A percentile compares a stretch with the other conserved stretches of the same genome.
Evolutionary conservation across 2,113 vertebrate genomes (phyloP).

Genomic region (Neogale vison): DNA sequence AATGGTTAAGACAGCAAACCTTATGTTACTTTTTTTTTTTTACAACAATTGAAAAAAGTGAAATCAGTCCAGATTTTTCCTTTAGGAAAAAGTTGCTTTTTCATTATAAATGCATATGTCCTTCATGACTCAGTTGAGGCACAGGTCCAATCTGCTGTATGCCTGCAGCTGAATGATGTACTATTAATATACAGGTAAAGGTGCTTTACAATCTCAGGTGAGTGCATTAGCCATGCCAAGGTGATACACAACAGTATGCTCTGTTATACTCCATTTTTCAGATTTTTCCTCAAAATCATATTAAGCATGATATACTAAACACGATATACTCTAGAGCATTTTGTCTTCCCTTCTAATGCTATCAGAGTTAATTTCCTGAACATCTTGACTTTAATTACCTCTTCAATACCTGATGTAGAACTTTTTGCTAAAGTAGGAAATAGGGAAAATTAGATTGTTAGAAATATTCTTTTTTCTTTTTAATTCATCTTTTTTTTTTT

Average conservation of each 20-base stretch:
- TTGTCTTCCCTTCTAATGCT: slow-evolving; percentile 28
- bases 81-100: not conserved
- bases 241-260: not conserved
- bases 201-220: not conserved
- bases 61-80: not conserved
- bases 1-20: not conserved
- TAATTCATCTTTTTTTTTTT: not conserved
- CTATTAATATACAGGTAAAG: not conserved
- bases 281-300: slow-evolving; percentile 39
- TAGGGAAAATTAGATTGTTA: not conserved
- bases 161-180: not conserved
- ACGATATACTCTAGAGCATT: not conserved
- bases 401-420: slow-evolving; percentile 16
- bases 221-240: not conserved
- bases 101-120: not conserved
- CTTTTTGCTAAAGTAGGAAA: slow-evolving; percentile 14
- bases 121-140: not conserved
- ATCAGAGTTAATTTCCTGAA: slow-evolving; percentile 58
- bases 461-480: not conserved
- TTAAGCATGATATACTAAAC: not conserved
- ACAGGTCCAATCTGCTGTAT: not conserved
- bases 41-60: not conserved
- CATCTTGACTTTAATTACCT: slow-evolving; percentile 66
- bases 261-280: not conserved
- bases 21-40: not conserved